Percentiles rank a stretch among this genome's conserved stretches.
Evolutionary conservation across 2,113 vertebrate genomes (phyloP).

Genomic region (Semnornis frantzii): DNA sequence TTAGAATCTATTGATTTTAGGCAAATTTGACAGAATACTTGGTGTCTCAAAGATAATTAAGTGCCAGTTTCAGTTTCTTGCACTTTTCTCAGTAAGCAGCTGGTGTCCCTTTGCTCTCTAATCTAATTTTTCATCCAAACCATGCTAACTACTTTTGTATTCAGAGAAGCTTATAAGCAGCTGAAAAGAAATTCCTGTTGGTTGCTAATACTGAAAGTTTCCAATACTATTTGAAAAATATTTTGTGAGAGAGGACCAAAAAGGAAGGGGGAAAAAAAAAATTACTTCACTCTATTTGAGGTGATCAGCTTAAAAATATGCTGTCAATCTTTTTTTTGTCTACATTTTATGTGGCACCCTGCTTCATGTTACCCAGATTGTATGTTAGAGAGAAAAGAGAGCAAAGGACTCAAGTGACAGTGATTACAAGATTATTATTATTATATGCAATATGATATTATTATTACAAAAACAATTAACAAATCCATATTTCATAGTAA

Average conservation of each 20-base stretch:
- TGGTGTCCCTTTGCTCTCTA: not conserved
- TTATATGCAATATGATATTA: not conserved
- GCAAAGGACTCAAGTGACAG: not conserved
- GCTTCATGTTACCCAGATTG: not conserved
- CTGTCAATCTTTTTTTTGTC: not conserved
- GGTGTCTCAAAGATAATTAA: constrained; percentile 41
- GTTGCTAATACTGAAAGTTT: not conserved
- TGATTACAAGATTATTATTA: not conserved
- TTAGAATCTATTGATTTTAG: constrained; percentile 10
- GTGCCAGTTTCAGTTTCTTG: constrained; percentile 18
- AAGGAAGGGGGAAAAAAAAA: no score
- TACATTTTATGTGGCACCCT: not conserved
- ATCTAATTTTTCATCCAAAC: constrained; percentile 5
- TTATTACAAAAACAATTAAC: not conserved
- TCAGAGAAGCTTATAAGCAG: not conserved
- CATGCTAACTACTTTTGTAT: not conserved
- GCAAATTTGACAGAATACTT: not conserved
- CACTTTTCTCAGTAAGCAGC: not conserved
- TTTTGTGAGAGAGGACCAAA: not conserved
- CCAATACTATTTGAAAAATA: not conserved
- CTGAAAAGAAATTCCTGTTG: not conserved
- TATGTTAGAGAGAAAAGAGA: not conserved
- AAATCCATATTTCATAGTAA: not conserved
- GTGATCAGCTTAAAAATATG: not conserved
- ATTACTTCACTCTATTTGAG: not conserved